Evolutionary conservation across 2,113 vertebrate species (phyloP).

Genomic region (Lepus europaeus): DNA sequence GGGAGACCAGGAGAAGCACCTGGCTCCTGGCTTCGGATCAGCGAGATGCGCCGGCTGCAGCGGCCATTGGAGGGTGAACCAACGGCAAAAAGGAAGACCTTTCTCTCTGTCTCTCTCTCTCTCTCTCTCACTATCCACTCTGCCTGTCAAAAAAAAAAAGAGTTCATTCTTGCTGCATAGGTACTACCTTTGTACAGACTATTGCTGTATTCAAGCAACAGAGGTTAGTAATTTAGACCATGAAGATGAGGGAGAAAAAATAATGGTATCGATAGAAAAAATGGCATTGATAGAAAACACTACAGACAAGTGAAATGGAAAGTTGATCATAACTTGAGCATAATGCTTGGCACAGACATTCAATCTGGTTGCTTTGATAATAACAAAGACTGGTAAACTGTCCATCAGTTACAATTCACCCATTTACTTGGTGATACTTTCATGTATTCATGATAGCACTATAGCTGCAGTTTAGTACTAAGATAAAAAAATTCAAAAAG

Average conservation of each 20-base stretch:
- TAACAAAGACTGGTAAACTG: background rate
- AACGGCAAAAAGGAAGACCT: too few species aligned
- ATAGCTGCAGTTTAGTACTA: background rate
- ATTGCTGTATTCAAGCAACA: background rate
- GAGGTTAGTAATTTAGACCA: background rate
- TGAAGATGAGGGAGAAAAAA: background rate
- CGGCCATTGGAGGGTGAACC: too few species aligned
- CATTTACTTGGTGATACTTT: background rate
- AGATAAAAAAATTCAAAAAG: background rate
- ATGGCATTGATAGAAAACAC: slow-evolving; percentile 4
- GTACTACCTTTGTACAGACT: background rate
- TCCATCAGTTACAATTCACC: background rate
- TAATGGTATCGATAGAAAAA: background rate
- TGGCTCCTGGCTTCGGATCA: too few species aligned
- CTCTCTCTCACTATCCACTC: too few species aligned
- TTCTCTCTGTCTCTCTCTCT: too few species aligned
- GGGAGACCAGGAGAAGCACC: too few species aligned
- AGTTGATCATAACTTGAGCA: background rate
- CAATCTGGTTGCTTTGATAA: background rate
- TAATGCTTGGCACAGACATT: background rate
- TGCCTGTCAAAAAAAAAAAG: background rate
- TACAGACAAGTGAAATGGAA: background rate
- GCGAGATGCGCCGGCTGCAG: too few species aligned
- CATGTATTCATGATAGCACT: background rate
- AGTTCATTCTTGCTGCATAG: background rate